Conservation (phyloP, 2,113 vertebrate species). For the Ciconia stormi region DNA sequence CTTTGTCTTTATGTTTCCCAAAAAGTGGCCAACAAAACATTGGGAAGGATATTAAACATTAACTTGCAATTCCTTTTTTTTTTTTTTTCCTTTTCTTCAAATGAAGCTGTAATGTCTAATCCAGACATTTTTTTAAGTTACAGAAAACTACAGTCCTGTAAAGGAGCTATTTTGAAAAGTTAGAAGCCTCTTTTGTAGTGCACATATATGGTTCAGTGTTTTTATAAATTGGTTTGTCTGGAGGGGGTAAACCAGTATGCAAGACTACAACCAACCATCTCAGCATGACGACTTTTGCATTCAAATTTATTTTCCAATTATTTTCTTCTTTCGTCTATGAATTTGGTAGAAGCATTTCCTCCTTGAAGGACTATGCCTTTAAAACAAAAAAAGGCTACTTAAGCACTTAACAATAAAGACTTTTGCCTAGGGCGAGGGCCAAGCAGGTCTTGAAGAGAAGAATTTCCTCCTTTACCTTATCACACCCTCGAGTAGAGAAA, state of each 20-base stretch:
- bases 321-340: background rate
- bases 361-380: background rate
- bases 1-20: background rate
- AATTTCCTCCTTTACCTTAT: background rate
- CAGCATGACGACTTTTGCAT: background rate
- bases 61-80: background rate
- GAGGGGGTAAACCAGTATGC: background rate
- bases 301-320: background rate
- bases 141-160: background rate
- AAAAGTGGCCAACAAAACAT: background rate
- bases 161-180: background rate
- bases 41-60: background rate
- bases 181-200: background rate
- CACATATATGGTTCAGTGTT: background rate
- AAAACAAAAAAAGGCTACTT: background rate
- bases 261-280: background rate
- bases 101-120: background rate
- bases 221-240: background rate
- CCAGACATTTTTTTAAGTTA: background rate
- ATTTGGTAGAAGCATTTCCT: background rate
- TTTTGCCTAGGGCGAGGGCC: background rate
- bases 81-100: background rate
- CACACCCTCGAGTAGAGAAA: background rate
- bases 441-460: background rate
- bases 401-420: background rate